These are phyloP conservation scores for Scatophagus argus DNA, from an alignment of 2,113 vertebrate species.

Conservation along the genomic window DNA sequence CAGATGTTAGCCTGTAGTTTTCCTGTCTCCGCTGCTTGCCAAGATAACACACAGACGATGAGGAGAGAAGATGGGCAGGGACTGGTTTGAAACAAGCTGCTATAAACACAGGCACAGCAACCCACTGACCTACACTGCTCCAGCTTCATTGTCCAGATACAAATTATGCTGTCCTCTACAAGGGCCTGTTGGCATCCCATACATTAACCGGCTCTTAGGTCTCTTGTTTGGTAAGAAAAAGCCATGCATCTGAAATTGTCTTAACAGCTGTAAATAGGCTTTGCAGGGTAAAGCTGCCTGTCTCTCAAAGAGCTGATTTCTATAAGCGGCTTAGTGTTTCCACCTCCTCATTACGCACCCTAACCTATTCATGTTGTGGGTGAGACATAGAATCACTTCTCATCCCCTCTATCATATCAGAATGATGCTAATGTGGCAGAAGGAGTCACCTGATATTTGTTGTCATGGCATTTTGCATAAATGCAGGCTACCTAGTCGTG, in stretches of 20 bases:
- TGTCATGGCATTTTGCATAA: constrained; percentile 32
- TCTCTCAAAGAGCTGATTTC: constrained; percentile 80
- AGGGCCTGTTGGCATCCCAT: constrained; percentile 42
- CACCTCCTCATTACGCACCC: constrained; percentile 78
- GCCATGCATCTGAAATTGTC: constrained; percentile 72
- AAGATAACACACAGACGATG: constrained; percentile 42
- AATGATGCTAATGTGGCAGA: constrained; percentile 61
- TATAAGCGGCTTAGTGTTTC: constrained; percentile 80
- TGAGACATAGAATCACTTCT: constrained; percentile 68
- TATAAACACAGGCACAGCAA: constrained; percentile 36
- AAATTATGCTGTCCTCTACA: constrained; percentile 18
- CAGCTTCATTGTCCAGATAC: constrained; percentile 9
- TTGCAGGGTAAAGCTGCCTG: constrained; percentile 69
- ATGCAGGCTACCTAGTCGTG: neutral
- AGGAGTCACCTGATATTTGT: constrained; percentile 50
- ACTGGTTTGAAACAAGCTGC: constrained; percentile 52
- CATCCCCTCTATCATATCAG: constrained; percentile 54
- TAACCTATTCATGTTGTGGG: constrained; percentile 74
- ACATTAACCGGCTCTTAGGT: constrained; percentile 42
- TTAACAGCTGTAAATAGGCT: constrained; percentile 80
- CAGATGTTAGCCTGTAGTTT: constrained; percentile 66
- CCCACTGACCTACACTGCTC: neutral
- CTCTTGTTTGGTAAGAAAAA: constrained; percentile 39
- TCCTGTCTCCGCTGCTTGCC: constrained; percentile 55
- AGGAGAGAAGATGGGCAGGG: constrained; percentile 6